Conservation (phyloP, 2,797 vertebrate species). For the Remorina albescens region DNA sequence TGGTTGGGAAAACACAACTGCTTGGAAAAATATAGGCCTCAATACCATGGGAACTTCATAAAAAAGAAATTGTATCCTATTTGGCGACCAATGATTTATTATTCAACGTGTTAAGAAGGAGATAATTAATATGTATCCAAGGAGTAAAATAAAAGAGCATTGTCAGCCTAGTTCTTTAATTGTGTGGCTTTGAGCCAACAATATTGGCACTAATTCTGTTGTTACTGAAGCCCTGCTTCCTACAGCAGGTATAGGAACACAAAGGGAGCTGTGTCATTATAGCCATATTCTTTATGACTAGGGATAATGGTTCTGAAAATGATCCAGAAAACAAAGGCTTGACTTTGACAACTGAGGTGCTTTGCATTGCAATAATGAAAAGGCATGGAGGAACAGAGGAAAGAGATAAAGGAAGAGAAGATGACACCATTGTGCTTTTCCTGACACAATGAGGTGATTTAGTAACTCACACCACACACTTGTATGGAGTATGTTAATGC, state of each 20-base stretch:
- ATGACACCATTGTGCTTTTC: constrained; percentile 65
- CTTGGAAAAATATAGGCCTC: constrained; percentile 22
- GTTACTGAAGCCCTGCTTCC: constrained; percentile 62
- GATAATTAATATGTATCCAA: constrained; percentile 10
- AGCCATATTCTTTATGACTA: constrained; percentile 71
- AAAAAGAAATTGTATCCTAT: constrained; percentile 56
- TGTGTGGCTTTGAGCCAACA: constrained; percentile 17
- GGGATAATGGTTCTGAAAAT: constrained; percentile 74
- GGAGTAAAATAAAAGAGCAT: not conserved
- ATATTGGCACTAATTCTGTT: constrained; percentile 38
- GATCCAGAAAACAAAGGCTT: constrained; percentile 74
- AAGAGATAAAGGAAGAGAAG: constrained; percentile 65
- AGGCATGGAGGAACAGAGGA: constrained; percentile 44
- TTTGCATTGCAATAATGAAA: constrained; percentile 60
- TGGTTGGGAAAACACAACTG: constrained; percentile 60
- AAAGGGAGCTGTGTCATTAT: constrained; percentile 66
- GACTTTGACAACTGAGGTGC: constrained; percentile 67
- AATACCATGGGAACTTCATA: constrained; percentile 35
- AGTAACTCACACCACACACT: constrained; percentile 60
- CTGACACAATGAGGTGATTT: constrained; percentile 65
- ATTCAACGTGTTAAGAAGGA: constrained; percentile 32
- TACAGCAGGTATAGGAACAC: constrained; percentile 52
- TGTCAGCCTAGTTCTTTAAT: not conserved
- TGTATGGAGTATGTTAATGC: constrained; percentile 55
- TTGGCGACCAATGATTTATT: constrained; percentile 17